Base-by-base conservation (phyloP, 2,797 vertebrate species). In the Aplochiton taeniatus region DNA sequence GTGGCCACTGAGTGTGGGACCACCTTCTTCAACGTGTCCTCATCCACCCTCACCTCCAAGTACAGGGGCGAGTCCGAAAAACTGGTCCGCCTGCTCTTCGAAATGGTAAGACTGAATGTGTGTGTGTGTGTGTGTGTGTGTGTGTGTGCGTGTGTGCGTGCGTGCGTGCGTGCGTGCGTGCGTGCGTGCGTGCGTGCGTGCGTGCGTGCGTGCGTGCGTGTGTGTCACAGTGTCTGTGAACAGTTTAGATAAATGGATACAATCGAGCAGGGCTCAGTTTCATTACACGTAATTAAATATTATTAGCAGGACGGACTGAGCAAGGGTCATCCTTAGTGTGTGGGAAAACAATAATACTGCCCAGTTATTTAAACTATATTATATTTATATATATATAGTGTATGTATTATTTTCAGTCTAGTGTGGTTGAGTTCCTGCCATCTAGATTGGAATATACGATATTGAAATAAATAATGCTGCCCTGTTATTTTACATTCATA, bases 11-110 rank as follows among this genome's bases (percentile, higher is more conserved):
- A 99, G 78, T 99, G 97, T 71, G 96, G 96, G 63, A 98, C 96
- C 13, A 98, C 97, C 0, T 99, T 99, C 89, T 98, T 99, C 88
- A 99, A 98, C 0, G 94, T 99, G 65, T 99, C 96, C 11, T 98
- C 96, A 31, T 98, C 98, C 56, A 99, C 97, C 0, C 91, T 99
- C 70, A 96, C 94, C 0, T 99, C 98, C 47, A 99, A 99, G 69
- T 99, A 98, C 76, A 91, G 97, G 67, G 98, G 97, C 31, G 98
- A 99, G 83, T 99, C 97, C 0, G 98, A 99, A 89, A 99, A 99
- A 84, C 90, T 99, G 50, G 96, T 99, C 5, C 96, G 98, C 10
- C 90, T 99, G 68, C 88, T 99, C 65, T 99, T 99, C 84, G 96
- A 99, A 91, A 99, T 99, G 98, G 98, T 98, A 82, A 72, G 89